phyloP scores from a whole-genome alignment of 2,888 invertebrate species.

The Andrena chrysosceles region DNA sequence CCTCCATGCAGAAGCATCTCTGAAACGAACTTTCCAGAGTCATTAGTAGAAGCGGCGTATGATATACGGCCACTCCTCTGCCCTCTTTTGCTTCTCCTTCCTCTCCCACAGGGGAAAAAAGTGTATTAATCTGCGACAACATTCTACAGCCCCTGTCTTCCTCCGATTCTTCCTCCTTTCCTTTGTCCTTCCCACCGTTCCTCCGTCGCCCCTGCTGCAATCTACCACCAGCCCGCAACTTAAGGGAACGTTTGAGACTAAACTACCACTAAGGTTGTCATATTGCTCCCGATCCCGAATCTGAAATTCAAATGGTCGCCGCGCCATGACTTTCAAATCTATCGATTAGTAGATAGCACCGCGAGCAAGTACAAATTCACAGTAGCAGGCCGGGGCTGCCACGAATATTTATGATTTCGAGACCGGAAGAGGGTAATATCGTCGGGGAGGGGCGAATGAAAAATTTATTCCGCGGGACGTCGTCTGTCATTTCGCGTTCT shows the following conservation, averaged over 20 bases:
- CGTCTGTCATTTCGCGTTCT: slow-evolving; percentile 34
- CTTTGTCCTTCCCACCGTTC: not conserved
- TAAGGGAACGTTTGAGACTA: slow-evolving; percentile 60
- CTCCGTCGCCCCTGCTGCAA: not conserved
- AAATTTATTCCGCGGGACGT: slow-evolving; percentile 47
- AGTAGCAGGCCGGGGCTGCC: slow-evolving; percentile 51
- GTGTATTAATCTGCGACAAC: slow-evolving; percentile 56
- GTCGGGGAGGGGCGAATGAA: slow-evolving; percentile 41
- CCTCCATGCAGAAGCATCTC: slow-evolving; percentile 32
- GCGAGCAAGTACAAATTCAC: slow-evolving; percentile 69
- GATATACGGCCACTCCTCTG: slow-evolving; percentile 58
- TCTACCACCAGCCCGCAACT: slow-evolving; percentile 14
- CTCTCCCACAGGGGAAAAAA: slow-evolving; percentile 18
- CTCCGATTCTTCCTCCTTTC: not conserved
- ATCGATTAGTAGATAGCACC: slow-evolving; percentile 71
- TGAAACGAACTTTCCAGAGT: slow-evolving; percentile 62
- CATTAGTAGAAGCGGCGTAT: slow-evolving; percentile 65
- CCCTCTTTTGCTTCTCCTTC: slow-evolving; percentile 8
- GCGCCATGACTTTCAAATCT: slow-evolving; percentile 75
- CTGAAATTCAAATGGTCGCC: slow-evolving; percentile 71
- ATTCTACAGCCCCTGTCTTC: not conserved
- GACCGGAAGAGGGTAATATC: slow-evolving; percentile 46
- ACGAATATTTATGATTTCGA: slow-evolving; percentile 66
- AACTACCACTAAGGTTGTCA: slow-evolving; percentile 71
- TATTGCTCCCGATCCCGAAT: slow-evolving; percentile 72